Evolutionary conservation across 2,888 invertebrate genomes (phyloP).

Genomic region (Sthenelais limicola): DNA sequence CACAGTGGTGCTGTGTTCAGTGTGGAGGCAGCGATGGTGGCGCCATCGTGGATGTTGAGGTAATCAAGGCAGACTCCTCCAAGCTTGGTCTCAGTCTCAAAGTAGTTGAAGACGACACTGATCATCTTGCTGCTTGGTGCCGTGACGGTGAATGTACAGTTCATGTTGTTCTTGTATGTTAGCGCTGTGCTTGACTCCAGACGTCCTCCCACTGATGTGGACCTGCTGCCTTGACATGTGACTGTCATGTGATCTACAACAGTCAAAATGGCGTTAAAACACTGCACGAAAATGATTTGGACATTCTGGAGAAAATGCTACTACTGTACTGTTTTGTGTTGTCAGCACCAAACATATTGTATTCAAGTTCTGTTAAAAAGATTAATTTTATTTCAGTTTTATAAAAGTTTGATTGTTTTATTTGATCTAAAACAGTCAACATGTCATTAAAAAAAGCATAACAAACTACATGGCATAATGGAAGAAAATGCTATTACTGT

Average conservation of each 20-base stretch:
- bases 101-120: constrained; percentile 10
- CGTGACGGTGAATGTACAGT: constrained; percentile 11
- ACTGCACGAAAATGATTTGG: too few species aligned
- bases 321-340: too few species aligned
- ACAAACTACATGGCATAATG: too few species aligned
- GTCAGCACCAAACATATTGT: too few species aligned
- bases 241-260: constrained; percentile 22
- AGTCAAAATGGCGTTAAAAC: too few species aligned
- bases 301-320: too few species aligned
- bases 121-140: neutral
- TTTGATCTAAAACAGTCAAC: too few species aligned
- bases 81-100: constrained; percentile 9
- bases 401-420: too few species aligned
- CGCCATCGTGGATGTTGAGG: constrained; percentile 22
- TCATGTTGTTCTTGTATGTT: constrained; percentile 30
- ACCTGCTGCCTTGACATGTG: neutral
- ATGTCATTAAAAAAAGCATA: too few species aligned
- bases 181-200: constrained; percentile 19
- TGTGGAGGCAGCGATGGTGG: neutral
- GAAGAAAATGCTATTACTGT: too few species aligned
- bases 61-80: constrained; percentile 21
- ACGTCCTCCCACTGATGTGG: neutral
- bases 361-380: too few species aligned
- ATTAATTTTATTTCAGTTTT: too few species aligned
- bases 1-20: constrained; percentile 21